Conservation (phyloP, 1,140 invertebrate species). For the Aphaenogaster ashmeadi region DNA sequence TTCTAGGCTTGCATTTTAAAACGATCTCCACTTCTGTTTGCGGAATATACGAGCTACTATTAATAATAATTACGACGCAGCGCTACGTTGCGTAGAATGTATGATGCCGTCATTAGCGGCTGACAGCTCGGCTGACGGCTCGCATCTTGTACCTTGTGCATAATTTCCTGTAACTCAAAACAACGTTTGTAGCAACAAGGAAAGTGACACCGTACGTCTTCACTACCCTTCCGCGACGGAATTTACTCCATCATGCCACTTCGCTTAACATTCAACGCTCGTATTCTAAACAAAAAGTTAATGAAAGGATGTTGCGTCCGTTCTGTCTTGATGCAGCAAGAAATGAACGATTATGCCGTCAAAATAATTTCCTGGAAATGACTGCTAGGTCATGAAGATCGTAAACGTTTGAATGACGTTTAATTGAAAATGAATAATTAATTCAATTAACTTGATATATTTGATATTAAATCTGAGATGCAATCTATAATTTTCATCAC, state of each 20-base stretch:
- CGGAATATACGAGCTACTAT: slow-evolving; percentile 54
- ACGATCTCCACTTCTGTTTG: slow-evolving; percentile 52
- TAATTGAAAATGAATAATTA: slow-evolving; percentile 43
- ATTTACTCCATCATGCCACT: slow-evolving; percentile 40
- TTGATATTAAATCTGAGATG: neutral
- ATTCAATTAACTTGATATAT: slow-evolving; percentile 19
- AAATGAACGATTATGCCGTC: slow-evolving; percentile 18
- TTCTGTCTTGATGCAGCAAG: neutral
- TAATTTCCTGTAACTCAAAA: slow-evolving; percentile 48
- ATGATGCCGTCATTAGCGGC: slow-evolving; percentile 60
- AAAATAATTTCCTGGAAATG: slow-evolving; percentile 14
- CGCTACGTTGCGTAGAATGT: slow-evolving; percentile 51
- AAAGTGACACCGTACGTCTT: slow-evolving; percentile 67
- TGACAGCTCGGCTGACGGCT: slow-evolving; percentile 59
- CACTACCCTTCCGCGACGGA: slow-evolving; percentile 36
- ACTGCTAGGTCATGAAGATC: neutral
- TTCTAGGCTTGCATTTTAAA: slow-evolving; percentile 39
- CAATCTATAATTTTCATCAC: slow-evolving; percentile 9
- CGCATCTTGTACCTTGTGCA: slow-evolving; percentile 31
- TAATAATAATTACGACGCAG: slow-evolving; percentile 60
- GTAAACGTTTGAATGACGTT: neutral
- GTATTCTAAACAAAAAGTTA: slow-evolving; percentile 33
- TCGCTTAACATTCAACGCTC: neutral
- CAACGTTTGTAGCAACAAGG: slow-evolving; percentile 54
- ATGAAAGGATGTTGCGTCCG: slow-evolving; percentile 17